phyloP scores from a whole-genome alignment of 2,113 vertebrate genomes.

The Leptocoma aspasia region DNA sequence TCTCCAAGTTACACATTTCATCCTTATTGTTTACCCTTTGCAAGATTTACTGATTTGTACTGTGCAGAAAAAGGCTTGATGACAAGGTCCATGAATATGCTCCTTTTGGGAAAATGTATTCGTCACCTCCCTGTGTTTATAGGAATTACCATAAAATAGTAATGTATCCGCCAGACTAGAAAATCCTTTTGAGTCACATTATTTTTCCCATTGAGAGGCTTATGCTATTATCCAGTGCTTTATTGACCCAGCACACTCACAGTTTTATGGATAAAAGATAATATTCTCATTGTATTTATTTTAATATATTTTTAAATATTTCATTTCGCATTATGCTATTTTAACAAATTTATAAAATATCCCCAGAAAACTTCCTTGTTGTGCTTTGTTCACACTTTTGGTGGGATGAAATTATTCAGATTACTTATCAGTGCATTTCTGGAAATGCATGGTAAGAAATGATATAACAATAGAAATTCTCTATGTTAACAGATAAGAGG shows the following conservation, averaged over 20 bases:
- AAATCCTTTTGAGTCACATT: neutral
- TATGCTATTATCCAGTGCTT: neutral
- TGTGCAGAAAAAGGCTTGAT: neutral
- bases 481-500: neutral
- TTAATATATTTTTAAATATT: neutral
- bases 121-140: neutral
- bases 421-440: neutral
- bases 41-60: neutral
- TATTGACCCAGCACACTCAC: neutral
- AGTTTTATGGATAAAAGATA: neutral
- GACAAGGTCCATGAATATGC: neutral
- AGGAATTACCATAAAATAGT: neutral
- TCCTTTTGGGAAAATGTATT: neutral
- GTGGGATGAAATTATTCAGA: neutral
- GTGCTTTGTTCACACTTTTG: neutral
- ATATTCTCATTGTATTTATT: neutral
- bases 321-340: neutral
- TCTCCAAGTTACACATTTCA: neutral
- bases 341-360: neutral
- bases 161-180: neutral
- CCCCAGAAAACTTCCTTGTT: neutral
- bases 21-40: neutral
- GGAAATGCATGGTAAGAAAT: neutral
- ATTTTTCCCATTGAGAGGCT: neutral
- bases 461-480: neutral